A percentile compares a stretch with the other conserved stretches of the same genome.
These are phyloP conservation scores for Tokudaia muenninki DNA, from an alignment of 2,797 vertebrate genomes.

Conservation along the genomic window DNA sequence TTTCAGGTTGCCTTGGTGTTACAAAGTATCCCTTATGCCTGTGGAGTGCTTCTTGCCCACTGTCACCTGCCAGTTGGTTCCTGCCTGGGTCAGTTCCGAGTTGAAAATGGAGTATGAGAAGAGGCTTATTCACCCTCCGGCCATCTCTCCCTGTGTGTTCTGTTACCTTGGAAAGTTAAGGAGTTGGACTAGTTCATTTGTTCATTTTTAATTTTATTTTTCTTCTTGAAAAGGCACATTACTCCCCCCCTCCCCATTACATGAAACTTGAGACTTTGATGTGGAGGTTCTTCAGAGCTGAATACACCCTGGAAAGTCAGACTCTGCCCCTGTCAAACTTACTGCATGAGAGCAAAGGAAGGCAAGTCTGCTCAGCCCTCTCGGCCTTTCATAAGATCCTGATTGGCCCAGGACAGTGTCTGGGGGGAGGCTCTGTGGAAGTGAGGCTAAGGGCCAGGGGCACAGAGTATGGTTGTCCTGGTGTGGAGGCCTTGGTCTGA, in stretches of 20 bases:
- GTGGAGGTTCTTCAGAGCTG: not conserved
- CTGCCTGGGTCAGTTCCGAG: conserved; percentile 50
- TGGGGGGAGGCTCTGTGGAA: not conserved
- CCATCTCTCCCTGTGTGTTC: conserved; percentile 10
- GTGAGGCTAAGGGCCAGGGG: too few species aligned
- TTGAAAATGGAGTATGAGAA: conserved; percentile 70
- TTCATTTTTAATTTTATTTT: not conserved
- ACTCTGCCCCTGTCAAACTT: not conserved
- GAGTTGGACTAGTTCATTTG: conserved; percentile 11
- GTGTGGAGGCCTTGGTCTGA: not conserved
- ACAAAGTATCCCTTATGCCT: conserved; percentile 70
- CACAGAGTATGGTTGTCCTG: not conserved
- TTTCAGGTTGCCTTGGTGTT: conserved; percentile 67
- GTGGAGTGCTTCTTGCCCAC: conserved; percentile 39
- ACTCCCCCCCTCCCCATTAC: not conserved
- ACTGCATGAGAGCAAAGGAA: not conserved
- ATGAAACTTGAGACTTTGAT: not conserved
- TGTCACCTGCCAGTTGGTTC: conserved; percentile 75
- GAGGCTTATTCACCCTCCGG: conserved; percentile 1
- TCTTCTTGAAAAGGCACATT: conserved; percentile 43
- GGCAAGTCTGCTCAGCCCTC: not conserved
- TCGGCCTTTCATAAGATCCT: not conserved
- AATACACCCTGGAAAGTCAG: not conserved
- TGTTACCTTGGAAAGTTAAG: conserved; percentile 28
- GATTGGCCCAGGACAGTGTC: not conserved